Conservation (phyloP, 1,140 invertebrate genomes). For the Diplogasteroides magnus region DNA sequence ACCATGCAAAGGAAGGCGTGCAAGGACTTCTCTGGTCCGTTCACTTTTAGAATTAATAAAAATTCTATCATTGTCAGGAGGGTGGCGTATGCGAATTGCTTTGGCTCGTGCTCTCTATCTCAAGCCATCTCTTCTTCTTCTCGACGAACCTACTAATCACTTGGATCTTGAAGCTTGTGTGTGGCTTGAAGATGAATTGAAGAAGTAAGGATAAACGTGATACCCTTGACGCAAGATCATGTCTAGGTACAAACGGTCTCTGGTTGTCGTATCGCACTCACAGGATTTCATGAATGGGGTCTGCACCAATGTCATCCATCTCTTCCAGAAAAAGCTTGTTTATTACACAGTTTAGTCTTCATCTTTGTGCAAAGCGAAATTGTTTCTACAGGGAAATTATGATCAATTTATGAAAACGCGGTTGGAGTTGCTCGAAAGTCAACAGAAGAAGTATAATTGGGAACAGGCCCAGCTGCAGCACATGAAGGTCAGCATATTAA, state of each 20-base stretch:
- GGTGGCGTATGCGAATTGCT: conserved; percentile 99
- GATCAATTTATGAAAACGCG: conserved; percentile 87
- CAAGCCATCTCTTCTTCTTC: conserved; percentile 60
- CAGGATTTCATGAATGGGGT: conserved; percentile 99
- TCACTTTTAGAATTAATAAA: neutral
- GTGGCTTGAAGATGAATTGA: conserved; percentile 97
- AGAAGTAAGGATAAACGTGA: conserved; percentile 71
- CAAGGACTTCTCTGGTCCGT: conserved; percentile 82
- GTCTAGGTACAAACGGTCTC: conserved; percentile 81
- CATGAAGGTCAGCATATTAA: conserved; percentile 74
- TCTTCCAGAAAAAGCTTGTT: conserved; percentile 84
- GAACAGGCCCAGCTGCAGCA: conserved; percentile 98
- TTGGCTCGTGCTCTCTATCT: conserved; percentile 69
- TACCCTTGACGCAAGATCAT: no score
- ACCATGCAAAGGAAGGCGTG: conserved; percentile 82
- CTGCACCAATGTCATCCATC: conserved; percentile 95
- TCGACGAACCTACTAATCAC: conserved; percentile 69
- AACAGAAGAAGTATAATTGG: conserved; percentile 98
- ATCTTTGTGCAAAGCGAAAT: neutral
- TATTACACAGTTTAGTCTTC: conserved; percentile 76
- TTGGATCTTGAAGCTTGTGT: conserved; percentile 84
- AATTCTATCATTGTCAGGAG: no score
- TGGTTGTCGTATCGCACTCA: conserved; percentile 98
- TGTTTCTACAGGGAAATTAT: conserved; percentile 71
- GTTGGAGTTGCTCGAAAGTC: conserved; percentile 90